Percentiles rank a stretch among this genome's conserved stretches.
phyloP scores from a whole-genome alignment of 2,113 vertebrate species.

The Mystacornis crossleyi region DNA sequence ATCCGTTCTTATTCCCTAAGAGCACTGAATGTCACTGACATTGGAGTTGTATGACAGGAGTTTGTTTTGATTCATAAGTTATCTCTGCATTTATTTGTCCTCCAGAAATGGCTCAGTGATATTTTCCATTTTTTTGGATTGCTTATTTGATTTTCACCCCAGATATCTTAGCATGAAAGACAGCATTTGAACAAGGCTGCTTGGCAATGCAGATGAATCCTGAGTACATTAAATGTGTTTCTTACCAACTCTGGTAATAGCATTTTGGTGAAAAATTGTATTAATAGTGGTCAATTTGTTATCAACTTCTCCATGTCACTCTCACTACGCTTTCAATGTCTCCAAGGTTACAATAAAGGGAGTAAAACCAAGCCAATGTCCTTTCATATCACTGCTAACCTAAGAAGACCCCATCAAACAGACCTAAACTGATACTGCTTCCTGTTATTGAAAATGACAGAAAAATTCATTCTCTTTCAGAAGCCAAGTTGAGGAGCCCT shows the following conservation, averaged over 20 bases:
- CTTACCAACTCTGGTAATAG: background rate
- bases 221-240: background rate
- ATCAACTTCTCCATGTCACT: background rate
- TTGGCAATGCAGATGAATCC: background rate
- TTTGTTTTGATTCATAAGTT: background rate
- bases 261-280: background rate
- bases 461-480: background rate
- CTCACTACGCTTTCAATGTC: background rate
- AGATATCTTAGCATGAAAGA: background rate
- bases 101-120: background rate
- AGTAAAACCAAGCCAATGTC: background rate
- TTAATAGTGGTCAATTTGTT: background rate
- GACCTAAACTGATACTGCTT: background rate
- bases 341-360: background rate
- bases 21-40: background rate
- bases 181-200: background rate
- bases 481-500: rapidly evolving
- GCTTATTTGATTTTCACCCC: background rate
- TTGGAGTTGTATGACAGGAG: background rate
- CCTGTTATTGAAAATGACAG: background rate
- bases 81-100: background rate
- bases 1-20: background rate
- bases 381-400: background rate
- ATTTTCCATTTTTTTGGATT: background rate
- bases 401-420: background rate